A percentile compares a stretch with the other conserved stretches of the same genome.
phyloP scores from a whole-genome alignment of 2,113 vertebrate species.

The Haemorhous mexicanus region DNA sequence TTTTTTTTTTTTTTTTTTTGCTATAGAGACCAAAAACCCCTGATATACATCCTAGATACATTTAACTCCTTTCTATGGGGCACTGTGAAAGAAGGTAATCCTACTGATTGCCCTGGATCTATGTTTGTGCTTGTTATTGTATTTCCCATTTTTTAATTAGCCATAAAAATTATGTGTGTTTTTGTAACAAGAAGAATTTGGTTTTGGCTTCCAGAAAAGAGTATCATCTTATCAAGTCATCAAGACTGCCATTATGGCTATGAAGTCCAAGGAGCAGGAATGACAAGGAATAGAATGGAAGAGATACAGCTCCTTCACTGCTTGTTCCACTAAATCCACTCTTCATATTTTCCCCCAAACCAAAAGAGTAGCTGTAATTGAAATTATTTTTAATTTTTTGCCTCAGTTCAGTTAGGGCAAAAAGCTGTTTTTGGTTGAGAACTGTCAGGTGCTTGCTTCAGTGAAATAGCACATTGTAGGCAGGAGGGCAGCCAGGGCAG shows the following conservation, averaged over 20 bases:
- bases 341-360: not conserved
- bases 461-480: not conserved
- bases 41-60: not conserved
- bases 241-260: not conserved
- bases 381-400: not conserved
- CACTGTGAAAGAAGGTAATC: not conserved
- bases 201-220: not conserved
- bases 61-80: not conserved
- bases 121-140: not conserved
- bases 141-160: not conserved
- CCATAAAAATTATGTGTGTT: not conserved
- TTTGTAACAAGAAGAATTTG: not conserved
- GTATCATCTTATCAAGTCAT: not conserved
- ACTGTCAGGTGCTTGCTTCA: not conserved
- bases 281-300: not conserved
- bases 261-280: not conserved
- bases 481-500: not conserved
- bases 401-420: not conserved
- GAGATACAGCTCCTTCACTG: not conserved
- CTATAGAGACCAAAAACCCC: rapidly evolving
- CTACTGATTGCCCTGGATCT: not conserved
- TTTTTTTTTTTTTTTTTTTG: not conserved
- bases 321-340: not conserved
- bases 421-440: not conserved
- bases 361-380: not conserved